Evolutionary conservation across 2,113 vertebrate genomes (phyloP).

Genomic region (Esox niger): DNA sequence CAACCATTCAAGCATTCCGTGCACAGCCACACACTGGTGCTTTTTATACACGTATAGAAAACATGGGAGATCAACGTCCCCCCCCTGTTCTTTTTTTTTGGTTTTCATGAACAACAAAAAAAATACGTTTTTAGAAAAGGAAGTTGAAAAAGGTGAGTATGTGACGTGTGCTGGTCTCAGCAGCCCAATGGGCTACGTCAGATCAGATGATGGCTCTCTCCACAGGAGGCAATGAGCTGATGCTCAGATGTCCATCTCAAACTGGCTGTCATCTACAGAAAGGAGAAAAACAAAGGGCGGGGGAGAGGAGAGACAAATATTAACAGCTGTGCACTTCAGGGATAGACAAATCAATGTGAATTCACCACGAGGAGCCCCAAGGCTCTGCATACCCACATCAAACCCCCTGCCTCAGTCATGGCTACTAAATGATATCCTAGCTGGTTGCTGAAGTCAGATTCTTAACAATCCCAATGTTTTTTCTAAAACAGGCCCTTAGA

Average conservation of each 20-base stretch:
- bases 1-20: constrained; percentile 36
- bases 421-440: background rate
- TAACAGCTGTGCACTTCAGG: background rate
- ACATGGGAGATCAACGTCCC: constrained; percentile 36
- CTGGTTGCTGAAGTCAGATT: background rate
- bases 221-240: constrained; percentile 64
- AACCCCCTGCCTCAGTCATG: too few relatives aligned
- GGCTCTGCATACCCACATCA: too few relatives aligned
- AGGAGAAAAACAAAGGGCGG: background rate
- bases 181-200: constrained; percentile 49
- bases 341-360: too few relatives aligned
- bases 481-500: too few relatives aligned
- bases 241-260: constrained; percentile 75
- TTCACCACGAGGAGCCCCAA: too few relatives aligned
- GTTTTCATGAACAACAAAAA: constrained; percentile 45
- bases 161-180: constrained; percentile 48
- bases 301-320: background rate
- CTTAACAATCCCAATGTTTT: too few relatives aligned
- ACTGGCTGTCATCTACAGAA: constrained; percentile 68
- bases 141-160: constrained; percentile 37
- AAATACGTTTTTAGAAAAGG: constrained; percentile 27
- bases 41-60: constrained; percentile 14
- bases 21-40: constrained; percentile 4
- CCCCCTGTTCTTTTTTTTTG: constrained; percentile 30
- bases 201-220: constrained; percentile 51